Percentiles rank a stretch among this genome's conserved stretches.
These are phyloP conservation scores for Notothenia rossii DNA, from an alignment of 2,113 vertebrate genomes.

Conservation along the genomic window DNA sequence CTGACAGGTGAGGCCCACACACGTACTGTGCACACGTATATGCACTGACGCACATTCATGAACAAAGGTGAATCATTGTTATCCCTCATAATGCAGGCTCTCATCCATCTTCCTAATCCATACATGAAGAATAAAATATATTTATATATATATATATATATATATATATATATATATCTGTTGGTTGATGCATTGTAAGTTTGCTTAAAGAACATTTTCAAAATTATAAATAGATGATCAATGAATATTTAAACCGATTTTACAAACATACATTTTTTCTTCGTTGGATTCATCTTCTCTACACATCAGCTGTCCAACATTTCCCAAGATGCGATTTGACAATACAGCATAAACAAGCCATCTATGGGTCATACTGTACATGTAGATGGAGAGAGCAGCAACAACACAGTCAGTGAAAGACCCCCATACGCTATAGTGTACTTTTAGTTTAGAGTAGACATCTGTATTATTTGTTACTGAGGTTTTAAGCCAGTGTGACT, in stretches of 20 bases:
- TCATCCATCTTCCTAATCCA: neutral
- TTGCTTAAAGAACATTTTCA: neutral
- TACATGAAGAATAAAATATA: no score
- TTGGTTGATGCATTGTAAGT: neutral
- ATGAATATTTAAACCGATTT: no score
- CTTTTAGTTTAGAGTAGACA: neutral
- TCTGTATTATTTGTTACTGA: neutral
- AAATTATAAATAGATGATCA: no score
- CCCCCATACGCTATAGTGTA: neutral
- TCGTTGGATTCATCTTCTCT: no score
- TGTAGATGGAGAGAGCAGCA: neutral
- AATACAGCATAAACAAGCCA: neutral
- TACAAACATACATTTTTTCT: no score
- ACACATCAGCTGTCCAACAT: neutral
- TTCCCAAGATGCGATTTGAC: neutral
- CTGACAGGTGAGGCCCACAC: conserved; percentile 49
- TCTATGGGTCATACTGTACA: neutral
- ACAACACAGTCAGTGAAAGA: neutral
- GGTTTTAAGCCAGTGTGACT: neutral
- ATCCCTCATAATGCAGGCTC: conserved; percentile 17
- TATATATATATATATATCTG: neutral
- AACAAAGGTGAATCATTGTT: conserved; percentile 37
- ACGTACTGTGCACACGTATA: neutral
- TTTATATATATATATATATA: neutral
- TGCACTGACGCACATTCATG: neutral